Evolutionary conservation across 1,140 invertebrate species (phyloP).

Genomic region (Oedothorax gibbosus): DNA sequence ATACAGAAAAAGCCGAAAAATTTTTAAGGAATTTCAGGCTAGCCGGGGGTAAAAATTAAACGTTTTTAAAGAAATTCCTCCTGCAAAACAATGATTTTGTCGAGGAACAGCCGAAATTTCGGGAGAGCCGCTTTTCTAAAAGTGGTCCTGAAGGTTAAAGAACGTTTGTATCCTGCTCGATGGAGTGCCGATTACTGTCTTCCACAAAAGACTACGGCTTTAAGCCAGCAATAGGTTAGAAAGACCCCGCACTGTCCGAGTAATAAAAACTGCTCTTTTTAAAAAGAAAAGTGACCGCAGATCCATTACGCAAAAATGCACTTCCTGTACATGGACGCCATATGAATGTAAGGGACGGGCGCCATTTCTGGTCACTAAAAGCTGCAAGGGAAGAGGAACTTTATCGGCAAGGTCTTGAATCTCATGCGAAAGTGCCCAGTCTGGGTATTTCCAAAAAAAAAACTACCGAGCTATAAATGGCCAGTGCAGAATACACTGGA

Average conservation of each 20-base stretch:
- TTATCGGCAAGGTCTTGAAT: neutral
- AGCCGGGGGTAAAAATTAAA: too few relatives aligned
- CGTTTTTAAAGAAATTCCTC: too few relatives aligned
- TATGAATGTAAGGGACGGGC: neutral
- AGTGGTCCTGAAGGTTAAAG: too few relatives aligned
- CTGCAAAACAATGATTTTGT: too few relatives aligned
- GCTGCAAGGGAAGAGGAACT: neutral
- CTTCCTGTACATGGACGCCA: slow-evolving; percentile 38
- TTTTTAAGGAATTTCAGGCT: too few relatives aligned
- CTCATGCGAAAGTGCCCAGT: neutral
- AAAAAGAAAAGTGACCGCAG: slow-evolving; percentile 28
- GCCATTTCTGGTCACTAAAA: neutral
- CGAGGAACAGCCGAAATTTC: too few relatives aligned
- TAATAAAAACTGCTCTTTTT: slow-evolving; percentile 26
- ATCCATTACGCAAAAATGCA: slow-evolving; percentile 42
- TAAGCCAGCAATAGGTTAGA: too few relatives aligned
- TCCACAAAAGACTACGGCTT: neutral
- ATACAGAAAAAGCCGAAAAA: too few relatives aligned
- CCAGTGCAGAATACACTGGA: neutral
- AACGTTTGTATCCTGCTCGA: neutral
- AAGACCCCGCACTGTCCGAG: slow-evolving; percentile 33
- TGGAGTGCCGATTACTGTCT: neutral
- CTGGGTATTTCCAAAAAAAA: neutral
- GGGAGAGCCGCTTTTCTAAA: too few relatives aligned
- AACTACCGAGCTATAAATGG: neutral